A percentile compares a stretch with the other conserved stretches of the same genome.
phyloP scores from a whole-genome alignment of 2,888 invertebrate species.

The Augochlorella aurata region DNA sequence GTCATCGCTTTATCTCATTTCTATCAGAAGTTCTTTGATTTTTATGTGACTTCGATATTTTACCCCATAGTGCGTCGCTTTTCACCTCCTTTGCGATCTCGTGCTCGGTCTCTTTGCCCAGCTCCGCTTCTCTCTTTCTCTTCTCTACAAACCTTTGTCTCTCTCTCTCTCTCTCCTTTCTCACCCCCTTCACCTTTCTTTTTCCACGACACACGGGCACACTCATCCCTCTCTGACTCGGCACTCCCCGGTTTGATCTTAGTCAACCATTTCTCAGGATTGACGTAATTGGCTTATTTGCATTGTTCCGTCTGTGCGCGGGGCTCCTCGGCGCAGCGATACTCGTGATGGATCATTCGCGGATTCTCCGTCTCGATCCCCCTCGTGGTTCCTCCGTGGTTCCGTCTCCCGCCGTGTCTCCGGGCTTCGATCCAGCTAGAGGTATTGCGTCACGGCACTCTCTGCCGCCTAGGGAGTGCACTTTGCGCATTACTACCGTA shows the following conservation, averaged over 20 bases:
- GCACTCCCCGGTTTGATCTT: constrained; percentile 21
- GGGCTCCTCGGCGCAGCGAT: constrained; percentile 41
- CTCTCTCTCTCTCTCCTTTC: not conserved
- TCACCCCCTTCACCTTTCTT: not conserved
- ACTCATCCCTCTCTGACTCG: not conserved
- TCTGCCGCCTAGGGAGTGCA: constrained; percentile 28
- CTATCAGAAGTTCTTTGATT: too few species aligned
- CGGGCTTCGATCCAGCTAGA: constrained; percentile 21
- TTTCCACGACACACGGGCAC: not conserved
- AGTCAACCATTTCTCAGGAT: constrained; percentile 70
- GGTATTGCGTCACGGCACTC: constrained; percentile 26
- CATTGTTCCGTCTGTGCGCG: constrained; percentile 64
- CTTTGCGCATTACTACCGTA: constrained; percentile 32
- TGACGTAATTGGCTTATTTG: constrained; percentile 73
- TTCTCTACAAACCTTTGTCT: not conserved
- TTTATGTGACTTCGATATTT: too few species aligned
- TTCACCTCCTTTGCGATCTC: not conserved
- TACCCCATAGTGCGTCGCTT: too few species aligned
- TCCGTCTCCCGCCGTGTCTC: not conserved
- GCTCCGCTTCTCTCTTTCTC: not conserved
- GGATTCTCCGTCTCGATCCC: constrained; percentile 18
- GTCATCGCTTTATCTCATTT: too few species aligned
- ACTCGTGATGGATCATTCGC: constrained; percentile 59
- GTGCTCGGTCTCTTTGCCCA: not conserved
- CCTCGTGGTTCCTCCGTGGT: too few species aligned